A percentile compares a stretch with the other conserved stretches of the same genome.
phyloP scores from a whole-genome alignment of 2,113 vertebrate species.

The Cygnus atratus region DNA sequence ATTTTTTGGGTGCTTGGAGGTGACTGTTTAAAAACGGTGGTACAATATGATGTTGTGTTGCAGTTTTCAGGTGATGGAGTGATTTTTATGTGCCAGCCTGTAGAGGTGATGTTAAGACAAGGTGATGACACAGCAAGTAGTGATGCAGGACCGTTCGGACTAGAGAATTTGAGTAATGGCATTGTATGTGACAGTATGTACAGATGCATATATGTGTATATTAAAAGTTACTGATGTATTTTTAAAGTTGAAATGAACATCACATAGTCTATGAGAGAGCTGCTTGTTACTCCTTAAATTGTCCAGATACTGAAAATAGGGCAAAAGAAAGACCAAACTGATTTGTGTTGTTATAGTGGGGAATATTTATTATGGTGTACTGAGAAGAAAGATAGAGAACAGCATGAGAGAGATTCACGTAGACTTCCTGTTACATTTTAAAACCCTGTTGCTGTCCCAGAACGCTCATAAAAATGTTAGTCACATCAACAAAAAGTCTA shows the following conservation, averaged over 20 bases:
- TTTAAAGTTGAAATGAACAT: neutral
- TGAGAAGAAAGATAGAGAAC: neutral
- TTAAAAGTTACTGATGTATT: neutral
- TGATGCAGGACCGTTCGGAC: neutral
- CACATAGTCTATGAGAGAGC: accelerated
- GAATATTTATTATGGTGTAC: neutral
- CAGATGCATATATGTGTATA: accelerated
- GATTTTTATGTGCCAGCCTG: neutral
- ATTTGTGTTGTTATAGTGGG: neutral
- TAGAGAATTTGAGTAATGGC: neutral
- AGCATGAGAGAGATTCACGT: neutral
- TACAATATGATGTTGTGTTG: no score
- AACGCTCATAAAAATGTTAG: conserved; percentile 23
- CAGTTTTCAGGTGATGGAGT: neutral
- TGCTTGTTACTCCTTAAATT: neutral
- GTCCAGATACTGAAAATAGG: neutral
- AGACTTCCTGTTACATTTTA: neutral
- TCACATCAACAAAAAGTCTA: neutral
- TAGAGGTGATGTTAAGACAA: neutral
- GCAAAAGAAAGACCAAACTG: neutral
- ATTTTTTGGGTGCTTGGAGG: neutral
- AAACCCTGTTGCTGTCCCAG: neutral
- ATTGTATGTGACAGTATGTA: neutral
- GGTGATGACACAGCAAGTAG: neutral
- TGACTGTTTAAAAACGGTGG: neutral